Evolutionary conservation across 1,140 invertebrate genomes (phyloP), one percentile per base, ranked within the genome.

Genomic region (Teleopsis dalmanni): DNA sequence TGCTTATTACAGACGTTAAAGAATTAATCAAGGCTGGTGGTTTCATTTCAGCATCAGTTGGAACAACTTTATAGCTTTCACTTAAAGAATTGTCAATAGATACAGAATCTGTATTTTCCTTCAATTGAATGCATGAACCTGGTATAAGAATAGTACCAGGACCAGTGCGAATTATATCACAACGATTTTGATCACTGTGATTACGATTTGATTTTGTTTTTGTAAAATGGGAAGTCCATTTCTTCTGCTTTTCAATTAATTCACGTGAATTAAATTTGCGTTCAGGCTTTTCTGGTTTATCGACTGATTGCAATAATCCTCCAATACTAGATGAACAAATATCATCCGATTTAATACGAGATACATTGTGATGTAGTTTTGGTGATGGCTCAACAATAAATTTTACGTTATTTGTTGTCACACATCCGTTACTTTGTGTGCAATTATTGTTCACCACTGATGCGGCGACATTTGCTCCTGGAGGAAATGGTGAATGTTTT

Each of bases 191-290:
- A 68, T 83, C 81, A 57, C 76, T 84, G 65, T 78, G 78, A 48
- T 76, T 81, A 26, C 79, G 74, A 47, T 74, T 75, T 3, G 78
- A 75, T 53, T 82, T 75, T 13, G 81, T 78, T 71, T 87, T 88
- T 19, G 83, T 84, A 62, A 92, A 92, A 70, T 92, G 88, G 36
- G 86, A 85, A 3, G 88, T 91, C 88, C 88, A 92, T 70, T 92
- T 92, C 59, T 84, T 83, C 57, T 91, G 88, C 57, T 91, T 90
- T 66, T 92, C 88, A 33, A 92, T 91, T 11, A 92, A 71, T 66
- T 91, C 88, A 45, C 87, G 83, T 8, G 81, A 84, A 57, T 89
- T 90, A 50, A 90, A 81, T 56, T 87, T 83, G 25, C 85, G 75
- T 62, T 89, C 86, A 2, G 85, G 85, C 69, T 88, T 88, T 51